Conservation (phyloP, 2,888 invertebrate genomes). For the Xestobium rufovillosum region DNA sequence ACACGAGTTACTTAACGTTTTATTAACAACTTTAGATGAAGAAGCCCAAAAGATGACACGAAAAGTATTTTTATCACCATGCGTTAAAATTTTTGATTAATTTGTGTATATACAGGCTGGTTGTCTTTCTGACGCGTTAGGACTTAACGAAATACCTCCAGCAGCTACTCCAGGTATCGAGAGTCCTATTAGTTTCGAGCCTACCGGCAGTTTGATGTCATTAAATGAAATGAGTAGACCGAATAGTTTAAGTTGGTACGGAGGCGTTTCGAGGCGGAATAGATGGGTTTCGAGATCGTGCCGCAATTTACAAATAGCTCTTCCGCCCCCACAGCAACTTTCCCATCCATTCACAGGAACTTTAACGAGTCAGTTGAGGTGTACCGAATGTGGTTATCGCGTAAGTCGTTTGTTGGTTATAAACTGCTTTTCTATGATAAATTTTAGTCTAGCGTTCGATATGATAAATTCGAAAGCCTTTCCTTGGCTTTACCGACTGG, state of each 20-base stretch:
- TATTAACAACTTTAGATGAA: slow-evolving; percentile 84
- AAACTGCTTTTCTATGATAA: slow-evolving; percentile 3
- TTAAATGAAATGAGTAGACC: slow-evolving; percentile 40
- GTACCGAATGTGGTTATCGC: slow-evolving; percentile 64
- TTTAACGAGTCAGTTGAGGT: slow-evolving; percentile 68
- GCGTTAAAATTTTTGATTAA: not conserved
- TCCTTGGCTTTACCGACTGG: slow-evolving; percentile 70
- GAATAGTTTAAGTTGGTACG: slow-evolving; percentile 35
- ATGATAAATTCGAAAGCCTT: slow-evolving; percentile 86
- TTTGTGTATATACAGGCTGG: slow-evolving; percentile 50
- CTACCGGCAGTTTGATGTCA: slow-evolving; percentile 40
- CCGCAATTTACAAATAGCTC: slow-evolving; percentile 45
- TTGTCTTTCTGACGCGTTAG: slow-evolving; percentile 68
- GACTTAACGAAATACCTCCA: slow-evolving; percentile 47
- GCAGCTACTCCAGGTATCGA: slow-evolving; percentile 45
- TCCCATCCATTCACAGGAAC: slow-evolving; percentile 68
- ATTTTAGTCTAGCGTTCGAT: slow-evolving; percentile 74
- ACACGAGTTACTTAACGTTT: slow-evolving; percentile 84
- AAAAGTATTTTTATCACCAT: slow-evolving; percentile 43
- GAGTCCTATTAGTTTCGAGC: slow-evolving; percentile 25
- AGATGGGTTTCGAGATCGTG: slow-evolving; percentile 46
- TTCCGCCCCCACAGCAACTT: slow-evolving; percentile 45
- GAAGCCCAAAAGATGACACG: slow-evolving; percentile 59
- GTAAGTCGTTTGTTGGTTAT: slow-evolving; percentile 37
- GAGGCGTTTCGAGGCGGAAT: slow-evolving; percentile 35